Conservation (phyloP, 2,113 vertebrate species). For the Sturnira hondurensis region DNA sequence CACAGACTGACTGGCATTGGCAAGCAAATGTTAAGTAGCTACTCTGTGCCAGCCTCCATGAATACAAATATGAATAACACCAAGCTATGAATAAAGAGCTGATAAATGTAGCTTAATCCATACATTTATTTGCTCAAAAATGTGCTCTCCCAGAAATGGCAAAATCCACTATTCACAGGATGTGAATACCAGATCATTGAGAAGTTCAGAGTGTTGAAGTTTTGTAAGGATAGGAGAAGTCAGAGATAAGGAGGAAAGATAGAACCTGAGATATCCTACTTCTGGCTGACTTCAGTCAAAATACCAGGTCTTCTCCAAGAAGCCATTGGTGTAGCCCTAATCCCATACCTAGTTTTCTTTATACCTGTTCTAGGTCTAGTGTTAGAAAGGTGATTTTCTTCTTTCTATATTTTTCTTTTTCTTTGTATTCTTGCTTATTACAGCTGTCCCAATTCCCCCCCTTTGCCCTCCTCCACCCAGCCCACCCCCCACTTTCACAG, state of each 20-base stretch:
- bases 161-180: background rate
- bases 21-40: conserved; percentile 10
- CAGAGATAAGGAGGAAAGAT: background rate
- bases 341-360: background rate
- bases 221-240: background rate
- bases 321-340: background rate
- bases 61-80: conserved; percentile 20
- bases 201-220: background rate
- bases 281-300: conserved; percentile 19
- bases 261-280: background rate
- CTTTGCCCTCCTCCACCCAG: no score
- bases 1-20: background rate
- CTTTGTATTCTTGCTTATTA: no score
- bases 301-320: background rate
- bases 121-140: background rate
- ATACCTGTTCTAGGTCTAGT: background rate
- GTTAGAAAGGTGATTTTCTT: background rate
- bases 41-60: background rate
- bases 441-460: no score
- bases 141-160: background rate
- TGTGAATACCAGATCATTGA: background rate
- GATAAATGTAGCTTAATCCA: conserved; percentile 28
- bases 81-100: background rate
- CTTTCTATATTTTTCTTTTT: background rate
- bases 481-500: no score